A percentile compares a stretch with the other conserved stretches of the same genome.
These are phyloP conservation scores for Gambusia yucatana DNA, from an alignment of 2,797 vertebrate species.

Conservation along the genomic window DNA sequence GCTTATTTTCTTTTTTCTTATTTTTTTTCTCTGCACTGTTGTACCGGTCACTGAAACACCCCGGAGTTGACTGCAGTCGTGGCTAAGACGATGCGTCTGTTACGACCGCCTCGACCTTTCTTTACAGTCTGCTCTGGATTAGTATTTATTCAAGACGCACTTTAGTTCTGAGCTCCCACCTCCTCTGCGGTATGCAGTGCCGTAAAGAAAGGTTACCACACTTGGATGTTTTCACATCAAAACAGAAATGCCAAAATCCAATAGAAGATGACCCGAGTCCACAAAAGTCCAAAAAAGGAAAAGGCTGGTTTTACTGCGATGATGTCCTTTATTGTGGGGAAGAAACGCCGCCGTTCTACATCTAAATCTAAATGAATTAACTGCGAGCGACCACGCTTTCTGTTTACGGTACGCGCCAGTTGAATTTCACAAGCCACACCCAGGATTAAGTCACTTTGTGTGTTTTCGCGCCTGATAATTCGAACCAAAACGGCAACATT, in stretches of 20 bases:
- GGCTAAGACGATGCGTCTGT: constrained; percentile 6
- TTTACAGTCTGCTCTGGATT: constrained; percentile 30
- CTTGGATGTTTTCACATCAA: background rate
- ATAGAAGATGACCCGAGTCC: background rate
- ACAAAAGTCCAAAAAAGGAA: background rate
- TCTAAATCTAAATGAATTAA: background rate
- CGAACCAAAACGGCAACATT: no score
- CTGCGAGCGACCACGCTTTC: background rate
- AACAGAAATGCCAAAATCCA: background rate
- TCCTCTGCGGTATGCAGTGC: background rate
- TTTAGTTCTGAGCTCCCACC: constrained; percentile 23
- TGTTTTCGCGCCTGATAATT: no score
- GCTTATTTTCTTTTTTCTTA: background rate
- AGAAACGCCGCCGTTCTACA: background rate
- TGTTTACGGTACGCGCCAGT: background rate
- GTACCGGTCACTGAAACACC: constrained; percentile 9
- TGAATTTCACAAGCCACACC: background rate
- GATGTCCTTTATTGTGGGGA: background rate
- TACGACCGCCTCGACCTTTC: constrained; percentile 34
- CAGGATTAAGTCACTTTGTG: background rate
- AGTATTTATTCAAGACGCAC: constrained; percentile 15
- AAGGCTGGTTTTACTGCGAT: background rate
- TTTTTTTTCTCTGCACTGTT: background rate
- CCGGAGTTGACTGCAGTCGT: constrained; percentile 19
- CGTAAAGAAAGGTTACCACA: background rate